These are phyloP conservation scores for Microtus montanus DNA, from an alignment of 2,113 vertebrate genomes.

Conservation along the genomic window DNA sequence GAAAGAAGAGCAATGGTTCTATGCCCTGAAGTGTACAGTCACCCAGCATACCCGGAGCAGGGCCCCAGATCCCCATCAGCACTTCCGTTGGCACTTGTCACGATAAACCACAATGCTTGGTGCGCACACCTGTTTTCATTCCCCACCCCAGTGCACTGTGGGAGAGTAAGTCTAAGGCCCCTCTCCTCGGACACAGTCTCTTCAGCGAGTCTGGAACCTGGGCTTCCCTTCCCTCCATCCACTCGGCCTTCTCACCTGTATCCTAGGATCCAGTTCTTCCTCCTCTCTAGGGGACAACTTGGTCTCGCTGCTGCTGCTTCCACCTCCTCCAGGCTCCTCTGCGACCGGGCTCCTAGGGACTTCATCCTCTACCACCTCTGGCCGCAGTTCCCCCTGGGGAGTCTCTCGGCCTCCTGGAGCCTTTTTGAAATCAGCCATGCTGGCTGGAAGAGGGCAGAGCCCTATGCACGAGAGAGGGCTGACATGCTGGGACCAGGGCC, in stretches of 20 bases:
- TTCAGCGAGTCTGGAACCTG: neutral
- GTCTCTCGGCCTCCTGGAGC: slow-evolving; percentile 75
- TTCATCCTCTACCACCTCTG: slow-evolving; percentile 73
- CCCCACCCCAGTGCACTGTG: neutral
- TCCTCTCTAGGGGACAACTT: slow-evolving; percentile 75
- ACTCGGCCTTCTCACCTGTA: slow-evolving; percentile 79
- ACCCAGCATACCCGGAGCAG: neutral
- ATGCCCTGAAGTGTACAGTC: neutral
- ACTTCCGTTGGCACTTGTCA: neutral
- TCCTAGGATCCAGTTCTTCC: slow-evolving; percentile 85
- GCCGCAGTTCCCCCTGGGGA: slow-evolving; percentile 78
- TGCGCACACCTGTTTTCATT: neutral
- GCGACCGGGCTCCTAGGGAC: slow-evolving; percentile 47
- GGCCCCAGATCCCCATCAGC: neutral
- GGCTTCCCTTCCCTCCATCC: no score
- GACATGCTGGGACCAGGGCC: slow-evolving; percentile 70
- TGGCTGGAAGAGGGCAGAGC: slow-evolving; percentile 59
- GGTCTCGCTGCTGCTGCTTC: slow-evolving; percentile 53
- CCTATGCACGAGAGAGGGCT: slow-evolving; percentile 64
- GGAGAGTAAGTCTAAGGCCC: neutral
- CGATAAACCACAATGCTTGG: neutral
- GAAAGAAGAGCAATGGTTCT: neutral
- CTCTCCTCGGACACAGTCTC: neutral
- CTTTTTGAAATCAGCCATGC: slow-evolving; percentile 76
- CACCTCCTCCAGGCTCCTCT: slow-evolving; percentile 49